Conservation (phyloP, 2,113 vertebrate species). For the Halichoerus grypus region DNA sequence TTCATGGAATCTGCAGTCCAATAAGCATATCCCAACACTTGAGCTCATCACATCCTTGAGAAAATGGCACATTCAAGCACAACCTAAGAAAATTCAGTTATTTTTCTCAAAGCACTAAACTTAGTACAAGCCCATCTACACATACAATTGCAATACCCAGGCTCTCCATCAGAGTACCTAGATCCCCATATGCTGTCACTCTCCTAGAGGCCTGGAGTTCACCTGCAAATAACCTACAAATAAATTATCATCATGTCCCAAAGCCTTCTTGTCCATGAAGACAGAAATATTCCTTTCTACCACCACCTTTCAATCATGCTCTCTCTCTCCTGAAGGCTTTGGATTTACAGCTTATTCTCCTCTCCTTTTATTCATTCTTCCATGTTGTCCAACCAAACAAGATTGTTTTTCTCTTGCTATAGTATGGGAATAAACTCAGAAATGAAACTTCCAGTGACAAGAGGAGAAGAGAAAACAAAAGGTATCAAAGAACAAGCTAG, state of each 20-base stretch:
- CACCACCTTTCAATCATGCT: neutral
- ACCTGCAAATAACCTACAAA: neutral
- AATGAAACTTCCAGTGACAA: constrained; percentile 26
- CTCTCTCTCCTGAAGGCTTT: neutral
- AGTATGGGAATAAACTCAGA: neutral
- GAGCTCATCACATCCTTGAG: neutral
- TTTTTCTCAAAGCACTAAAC: neutral
- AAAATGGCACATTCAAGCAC: neutral
- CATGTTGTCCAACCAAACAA: neutral
- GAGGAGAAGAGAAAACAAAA: neutral
- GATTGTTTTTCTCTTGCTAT: constrained; percentile 10
- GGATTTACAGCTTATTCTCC: neutral
- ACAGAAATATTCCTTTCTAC: neutral
- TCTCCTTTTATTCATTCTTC: neutral
- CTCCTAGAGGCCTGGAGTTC: neutral
- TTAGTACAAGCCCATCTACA: neutral
- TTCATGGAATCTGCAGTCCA: neutral
- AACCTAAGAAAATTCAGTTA: neutral
- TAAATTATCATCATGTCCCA: neutral
- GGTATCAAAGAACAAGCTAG: neutral
- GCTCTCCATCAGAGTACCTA: neutral
- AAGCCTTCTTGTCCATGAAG: neutral
- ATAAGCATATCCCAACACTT: neutral
- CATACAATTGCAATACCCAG: neutral
- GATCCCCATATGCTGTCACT: neutral